These are phyloP conservation scores for Protonemura montana DNA, from an alignment of 2,888 invertebrate genomes.

Conservation along the genomic window DNA sequence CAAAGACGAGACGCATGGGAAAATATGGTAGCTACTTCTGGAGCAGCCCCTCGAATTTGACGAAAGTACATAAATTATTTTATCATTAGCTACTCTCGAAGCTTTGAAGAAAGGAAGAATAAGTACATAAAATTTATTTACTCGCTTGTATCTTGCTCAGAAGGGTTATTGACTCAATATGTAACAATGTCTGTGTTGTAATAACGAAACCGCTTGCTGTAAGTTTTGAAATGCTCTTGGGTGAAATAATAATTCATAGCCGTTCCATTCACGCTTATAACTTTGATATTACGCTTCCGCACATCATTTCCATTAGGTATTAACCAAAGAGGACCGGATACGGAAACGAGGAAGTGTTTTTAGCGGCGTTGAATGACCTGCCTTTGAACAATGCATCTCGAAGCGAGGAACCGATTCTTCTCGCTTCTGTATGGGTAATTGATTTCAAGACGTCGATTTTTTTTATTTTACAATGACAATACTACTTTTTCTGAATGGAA, in stretches of 20 bases:
- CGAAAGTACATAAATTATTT: not conserved
- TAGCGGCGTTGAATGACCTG: constrained; percentile 30
- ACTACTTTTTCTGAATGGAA: not conserved
- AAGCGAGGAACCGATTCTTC: not conserved
- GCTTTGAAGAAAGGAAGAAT: not conserved
- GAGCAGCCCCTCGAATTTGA: not conserved
- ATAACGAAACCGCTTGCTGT: not conserved
- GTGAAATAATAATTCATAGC: constrained; percentile 29
- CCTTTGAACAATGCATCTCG: constrained; percentile 13
- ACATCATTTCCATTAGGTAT: not conserved
- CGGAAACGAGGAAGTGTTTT: constrained; percentile 16
- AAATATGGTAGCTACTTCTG: not conserved
- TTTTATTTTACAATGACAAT: no score
- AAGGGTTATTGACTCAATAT: constrained; percentile 18
- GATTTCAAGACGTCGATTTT: not conserved
- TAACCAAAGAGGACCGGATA: constrained; percentile 17
- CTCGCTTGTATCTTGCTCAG: not conserved
- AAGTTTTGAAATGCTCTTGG: not conserved
- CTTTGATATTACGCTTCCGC: not conserved
- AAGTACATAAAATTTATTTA: not conserved
- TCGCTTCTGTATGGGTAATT: not conserved
- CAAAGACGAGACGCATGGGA: not conserved
- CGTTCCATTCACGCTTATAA: constrained; percentile 17
- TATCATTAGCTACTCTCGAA: not conserved
- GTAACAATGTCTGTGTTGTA: not conserved